phyloP scores from a whole-genome alignment of 2,113 vertebrate species.

The Phrynosoma platyrhinos region DNA sequence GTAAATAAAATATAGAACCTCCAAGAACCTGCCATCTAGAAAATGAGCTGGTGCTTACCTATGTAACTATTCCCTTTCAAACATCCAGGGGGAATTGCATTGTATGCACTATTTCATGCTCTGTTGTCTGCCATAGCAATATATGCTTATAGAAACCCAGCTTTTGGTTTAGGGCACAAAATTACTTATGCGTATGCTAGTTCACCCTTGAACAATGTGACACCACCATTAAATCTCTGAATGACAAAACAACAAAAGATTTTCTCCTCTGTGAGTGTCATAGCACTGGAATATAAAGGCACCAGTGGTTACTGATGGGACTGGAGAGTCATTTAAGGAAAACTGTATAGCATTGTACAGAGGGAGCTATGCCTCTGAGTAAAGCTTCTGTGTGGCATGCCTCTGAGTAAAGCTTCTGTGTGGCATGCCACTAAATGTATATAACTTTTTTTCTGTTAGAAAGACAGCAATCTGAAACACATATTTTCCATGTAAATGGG shows the following conservation, averaged over 20 bases:
- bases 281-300: background rate
- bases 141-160: background rate
- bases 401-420: background rate
- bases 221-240: background rate
- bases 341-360: background rate
- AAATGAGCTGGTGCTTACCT: constrained; percentile 21
- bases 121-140: background rate
- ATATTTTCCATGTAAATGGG: background rate
- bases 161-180: constrained; percentile 8
- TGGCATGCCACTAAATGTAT: background rate
- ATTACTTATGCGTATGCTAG: background rate
- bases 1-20: constrained; percentile 20
- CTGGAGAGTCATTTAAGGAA: background rate
- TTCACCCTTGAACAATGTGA: constrained; percentile 12
- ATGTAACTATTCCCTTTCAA: constrained; percentile 39
- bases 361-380: background rate
- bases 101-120: constrained; percentile 3
- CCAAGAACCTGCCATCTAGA: constrained; percentile 16
- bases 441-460: background rate
- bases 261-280: constrained; percentile 22
- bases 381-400: background rate
- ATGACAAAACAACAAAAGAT: background rate
- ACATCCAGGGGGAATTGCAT: background rate
- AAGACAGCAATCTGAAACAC: fast-evolving
- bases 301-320: background rate